Evolutionary conservation across 1,140 invertebrate species (phyloP).

Genomic region (Archegozetes longisetosus): DNA sequence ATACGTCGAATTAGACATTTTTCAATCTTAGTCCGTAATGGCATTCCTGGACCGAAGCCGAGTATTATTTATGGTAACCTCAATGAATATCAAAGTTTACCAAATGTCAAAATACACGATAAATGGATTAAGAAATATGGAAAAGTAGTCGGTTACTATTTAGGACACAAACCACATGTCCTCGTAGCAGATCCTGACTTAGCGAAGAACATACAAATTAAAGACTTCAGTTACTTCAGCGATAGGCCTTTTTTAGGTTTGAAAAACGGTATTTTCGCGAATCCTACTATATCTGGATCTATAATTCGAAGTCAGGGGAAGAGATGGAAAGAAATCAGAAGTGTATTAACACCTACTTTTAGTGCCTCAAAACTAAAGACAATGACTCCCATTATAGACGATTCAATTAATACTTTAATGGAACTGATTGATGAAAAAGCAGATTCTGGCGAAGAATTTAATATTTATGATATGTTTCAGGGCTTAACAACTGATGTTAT

Average conservation of each 20-base stretch:
- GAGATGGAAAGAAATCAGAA: slow-evolving; percentile 36
- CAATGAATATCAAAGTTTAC: neutral
- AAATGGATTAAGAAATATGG: slow-evolving; percentile 28
- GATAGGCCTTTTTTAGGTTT: slow-evolving; percentile 20
- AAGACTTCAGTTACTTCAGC: slow-evolving; percentile 26
- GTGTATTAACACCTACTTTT: slow-evolving; percentile 36
- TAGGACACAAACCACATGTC: slow-evolving; percentile 25
- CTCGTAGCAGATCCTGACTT: slow-evolving; percentile 28
- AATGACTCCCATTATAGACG: slow-evolving; percentile 27
- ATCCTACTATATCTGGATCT: slow-evolving; percentile 4
- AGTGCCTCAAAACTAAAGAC: slow-evolving; percentile 35
- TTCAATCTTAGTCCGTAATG: slow-evolving; percentile 11
- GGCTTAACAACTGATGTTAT: slow-evolving; percentile 37
- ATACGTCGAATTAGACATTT: neutral
- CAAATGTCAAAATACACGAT: slow-evolving; percentile 20
- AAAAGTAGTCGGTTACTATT: slow-evolving; percentile 27
- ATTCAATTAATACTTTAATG: slow-evolving; percentile 24
- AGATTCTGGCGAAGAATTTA: slow-evolving; percentile 21
- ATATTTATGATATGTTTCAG: slow-evolving; percentile 29
- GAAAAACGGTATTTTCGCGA: slow-evolving; percentile 3
- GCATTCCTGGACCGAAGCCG: slow-evolving; percentile 27
- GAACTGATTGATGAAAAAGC: slow-evolving; percentile 21
- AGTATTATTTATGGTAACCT: slow-evolving; percentile 26
- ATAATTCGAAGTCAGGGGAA: slow-evolving; percentile 19
- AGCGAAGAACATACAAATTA: slow-evolving; percentile 29